A percentile compares a stretch with the other conserved stretches of the same genome.
Evolutionary conservation across 1,140 invertebrate species (phyloP).

Genomic region (Zaprionus ornatus): DNA sequence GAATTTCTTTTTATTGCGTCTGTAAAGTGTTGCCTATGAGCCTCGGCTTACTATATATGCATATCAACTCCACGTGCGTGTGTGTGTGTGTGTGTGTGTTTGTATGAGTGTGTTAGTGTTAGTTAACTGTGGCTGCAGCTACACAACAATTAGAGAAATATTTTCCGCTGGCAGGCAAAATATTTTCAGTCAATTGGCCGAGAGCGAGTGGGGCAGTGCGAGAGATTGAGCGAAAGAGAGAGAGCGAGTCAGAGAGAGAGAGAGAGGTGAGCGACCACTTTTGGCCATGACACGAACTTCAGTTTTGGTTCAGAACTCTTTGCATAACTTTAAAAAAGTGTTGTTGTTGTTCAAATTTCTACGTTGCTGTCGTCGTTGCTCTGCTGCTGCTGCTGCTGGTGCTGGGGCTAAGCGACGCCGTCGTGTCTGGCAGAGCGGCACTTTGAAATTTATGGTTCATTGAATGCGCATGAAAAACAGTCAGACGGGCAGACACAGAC

Average conservation of each 20-base stretch:
- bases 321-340: slow-evolving; percentile 60
- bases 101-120: slow-evolving; percentile 9
- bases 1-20: slow-evolving; percentile 63
- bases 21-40: slow-evolving; percentile 49
- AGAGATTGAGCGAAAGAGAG: neutral
- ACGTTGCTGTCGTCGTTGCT: slow-evolving; percentile 8
- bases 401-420: slow-evolving; percentile 54
- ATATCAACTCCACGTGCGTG: slow-evolving; percentile 19
- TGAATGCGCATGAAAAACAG: slow-evolving; percentile 79
- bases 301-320: slow-evolving; percentile 19
- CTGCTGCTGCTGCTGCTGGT: slow-evolving; percentile 24
- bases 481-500: slow-evolving; percentile 39
- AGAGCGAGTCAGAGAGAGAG: neutral
- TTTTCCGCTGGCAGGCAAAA: slow-evolving; percentile 11
- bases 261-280: slow-evolving; percentile 48
- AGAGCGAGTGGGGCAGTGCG: neutral
- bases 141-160: slow-evolving; percentile 41
- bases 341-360: slow-evolving; percentile 16
- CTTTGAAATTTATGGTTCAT: slow-evolving; percentile 82
- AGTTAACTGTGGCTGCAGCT: slow-evolving; percentile 46
- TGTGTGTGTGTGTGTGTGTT: slow-evolving; percentile 8
- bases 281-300: slow-evolving; percentile 39
- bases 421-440: slow-evolving; percentile 67
- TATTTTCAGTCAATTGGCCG: slow-evolving; percentile 24
- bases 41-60: slow-evolving; percentile 22